phyloP scores from a whole-genome alignment of 2,797 vertebrate species.

The Parauchenoglanis ngamensis region DNA sequence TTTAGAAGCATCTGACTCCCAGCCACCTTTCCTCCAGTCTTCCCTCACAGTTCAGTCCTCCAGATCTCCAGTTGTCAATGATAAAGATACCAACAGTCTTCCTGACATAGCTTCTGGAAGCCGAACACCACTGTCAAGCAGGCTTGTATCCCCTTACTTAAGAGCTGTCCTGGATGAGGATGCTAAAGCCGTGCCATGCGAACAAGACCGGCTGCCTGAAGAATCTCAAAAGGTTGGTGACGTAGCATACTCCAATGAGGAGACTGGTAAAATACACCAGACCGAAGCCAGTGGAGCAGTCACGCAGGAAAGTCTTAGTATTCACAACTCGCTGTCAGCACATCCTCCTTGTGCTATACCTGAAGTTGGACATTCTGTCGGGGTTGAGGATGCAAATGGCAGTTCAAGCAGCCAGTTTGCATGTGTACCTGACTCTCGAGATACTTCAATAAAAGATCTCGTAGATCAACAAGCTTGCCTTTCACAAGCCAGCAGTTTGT shows the following conservation, averaged over 20 bases:
- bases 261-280: slow-evolving; percentile 68
- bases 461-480: slow-evolving; percentile 56
- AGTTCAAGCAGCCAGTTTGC: slow-evolving; percentile 62
- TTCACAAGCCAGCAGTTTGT: slow-evolving; percentile 58
- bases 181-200: slow-evolving; percentile 76
- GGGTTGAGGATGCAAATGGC: slow-evolving; percentile 68
- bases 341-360: slow-evolving; percentile 66
- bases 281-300: slow-evolving; percentile 68
- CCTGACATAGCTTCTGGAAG: slow-evolving; percentile 78
- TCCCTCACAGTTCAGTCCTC: slow-evolving; percentile 84
- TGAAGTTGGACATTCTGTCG: slow-evolving; percentile 68
- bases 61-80: slow-evolving; percentile 86
- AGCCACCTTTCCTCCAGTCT: slow-evolving; percentile 88
- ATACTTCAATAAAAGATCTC: slow-evolving; percentile 66
- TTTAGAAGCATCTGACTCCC: slow-evolving; percentile 89
- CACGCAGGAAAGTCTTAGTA: slow-evolving; percentile 68
- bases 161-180: slow-evolving; percentile 90
- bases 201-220: slow-evolving; percentile 73
- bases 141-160: slow-evolving; percentile 81
- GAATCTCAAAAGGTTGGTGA: slow-evolving; percentile 77
- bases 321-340: slow-evolving; percentile 54
- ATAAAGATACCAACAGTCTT: slow-evolving; percentile 82
- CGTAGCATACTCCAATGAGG: slow-evolving; percentile 70
- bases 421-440: slow-evolving; percentile 67
- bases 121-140: slow-evolving; percentile 72